Conservation (phyloP, 2,113 vertebrate genomes). For the Lontra canadensis region DNA sequence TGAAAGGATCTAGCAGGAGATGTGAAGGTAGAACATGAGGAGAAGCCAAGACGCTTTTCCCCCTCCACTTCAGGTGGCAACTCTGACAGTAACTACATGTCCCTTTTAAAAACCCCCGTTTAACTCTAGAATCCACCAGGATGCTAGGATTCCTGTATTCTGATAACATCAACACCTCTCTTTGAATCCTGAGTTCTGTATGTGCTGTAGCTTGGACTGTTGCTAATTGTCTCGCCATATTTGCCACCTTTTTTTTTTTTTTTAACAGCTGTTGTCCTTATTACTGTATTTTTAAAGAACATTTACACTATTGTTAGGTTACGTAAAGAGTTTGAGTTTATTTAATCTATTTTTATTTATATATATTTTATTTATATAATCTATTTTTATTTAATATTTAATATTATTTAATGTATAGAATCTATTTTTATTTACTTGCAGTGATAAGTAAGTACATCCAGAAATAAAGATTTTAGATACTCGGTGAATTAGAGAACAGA, state of each 20-base stretch:
- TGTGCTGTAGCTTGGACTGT: background rate
- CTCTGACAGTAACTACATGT: background rate
- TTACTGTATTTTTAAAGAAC: background rate
- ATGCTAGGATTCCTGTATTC: background rate
- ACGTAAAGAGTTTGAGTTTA: background rate
- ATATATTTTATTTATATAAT: background rate
- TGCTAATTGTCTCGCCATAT: background rate
- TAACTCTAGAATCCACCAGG: background rate
- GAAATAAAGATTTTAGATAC: background rate
- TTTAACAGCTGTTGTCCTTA: background rate
- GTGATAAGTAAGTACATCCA: background rate
- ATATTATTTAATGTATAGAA: background rate
- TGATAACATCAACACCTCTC: accelerated
- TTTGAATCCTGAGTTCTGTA: background rate
- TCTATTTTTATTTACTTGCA: background rate
- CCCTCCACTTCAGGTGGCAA: background rate
- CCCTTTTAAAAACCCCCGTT: background rate
- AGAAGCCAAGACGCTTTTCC: background rate
- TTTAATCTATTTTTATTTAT: background rate
- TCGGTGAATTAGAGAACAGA: background rate
- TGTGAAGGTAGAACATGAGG: background rate
- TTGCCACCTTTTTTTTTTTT: background rate
- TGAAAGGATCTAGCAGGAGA: background rate
- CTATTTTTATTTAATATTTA: too few species aligned
- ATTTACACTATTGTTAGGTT: background rate